Evolutionary conservation across 2,888 invertebrate species (phyloP), one percentile per base, ranked within the genome.

Genomic region (Eueremaeus valkanovi): DNA sequence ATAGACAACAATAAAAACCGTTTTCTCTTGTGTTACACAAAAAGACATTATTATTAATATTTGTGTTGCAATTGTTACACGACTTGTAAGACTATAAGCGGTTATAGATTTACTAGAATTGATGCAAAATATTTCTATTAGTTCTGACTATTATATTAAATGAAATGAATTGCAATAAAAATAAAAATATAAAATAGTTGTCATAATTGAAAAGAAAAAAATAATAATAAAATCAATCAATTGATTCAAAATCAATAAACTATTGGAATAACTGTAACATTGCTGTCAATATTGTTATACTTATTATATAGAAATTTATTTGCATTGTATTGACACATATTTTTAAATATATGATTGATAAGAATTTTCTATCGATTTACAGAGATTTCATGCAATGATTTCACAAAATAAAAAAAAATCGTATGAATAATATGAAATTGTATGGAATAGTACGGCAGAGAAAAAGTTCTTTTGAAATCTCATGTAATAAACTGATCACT

Each of bases 11-110:
- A 55, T 55, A 55, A 55, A 27, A 27, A 55, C 24, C 27, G 55
- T 55, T 55, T 55, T 55, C 9, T 55, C 6, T 55, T 24, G 55
- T 55, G 11, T 55, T n/a, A 55, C 55, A 24, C n/a, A 55, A 55
- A 45, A 6, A 55, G 55, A 27, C 55, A 27, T 55, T 55, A 55
- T 55, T 55, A 55, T 55, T 55, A 55, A 55, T 55, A 55, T 27
- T 27, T 27, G n/a, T 55, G 21, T n/a, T 21, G 18, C 42, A 45
- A 45, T 45, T 18, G 42, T 45, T 45, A 45, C 42, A 45, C 11
- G 42, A 45, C 42, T 45, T 45, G 42, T 45, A 18, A 16, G 42
- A 45, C 18, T 16, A 45, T 45, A 18, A 45, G 18, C 18, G 42
- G 42, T 13, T 18, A 45, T 18, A 45, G 42, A 45, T 11, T 16